Evolutionary conservation across 2,113 vertebrate genomes (phyloP).

Genomic region (Leptosomus discolor): DNA sequence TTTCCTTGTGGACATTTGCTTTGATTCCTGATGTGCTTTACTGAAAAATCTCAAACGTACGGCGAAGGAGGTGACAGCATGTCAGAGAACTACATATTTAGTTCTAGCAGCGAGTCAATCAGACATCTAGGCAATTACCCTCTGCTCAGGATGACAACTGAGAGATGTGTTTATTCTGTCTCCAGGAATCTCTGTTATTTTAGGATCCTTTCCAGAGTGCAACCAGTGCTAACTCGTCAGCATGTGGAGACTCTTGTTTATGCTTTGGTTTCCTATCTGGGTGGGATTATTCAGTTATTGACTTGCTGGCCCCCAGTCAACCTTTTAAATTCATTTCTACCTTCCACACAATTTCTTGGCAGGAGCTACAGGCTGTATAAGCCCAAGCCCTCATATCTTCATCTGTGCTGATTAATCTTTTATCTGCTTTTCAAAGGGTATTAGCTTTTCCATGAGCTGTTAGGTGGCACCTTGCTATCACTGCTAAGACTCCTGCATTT

Average conservation of each 20-base stretch:
- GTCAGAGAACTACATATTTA: constrained; percentile 55
- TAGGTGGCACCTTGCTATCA: background rate
- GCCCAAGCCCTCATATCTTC: constrained; percentile 52
- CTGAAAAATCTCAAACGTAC: background rate
- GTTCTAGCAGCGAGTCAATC: constrained; percentile 56
- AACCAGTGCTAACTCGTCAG: constrained; percentile 61
- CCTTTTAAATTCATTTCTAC: constrained; percentile 62
- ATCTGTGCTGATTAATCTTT: constrained; percentile 58
- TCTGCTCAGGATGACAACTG: constrained; percentile 59
- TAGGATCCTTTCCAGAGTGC: constrained; percentile 61
- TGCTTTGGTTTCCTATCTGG: constrained; percentile 65
- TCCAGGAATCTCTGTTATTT: constrained; percentile 66
- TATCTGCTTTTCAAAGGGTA: constrained; percentile 40
- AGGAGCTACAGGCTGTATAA: constrained; percentile 36
- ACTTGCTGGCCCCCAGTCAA: constrained; percentile 64
- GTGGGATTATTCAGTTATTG: constrained; percentile 69
- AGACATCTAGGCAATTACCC: constrained; percentile 64
- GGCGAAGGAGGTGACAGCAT: constrained; percentile 37
- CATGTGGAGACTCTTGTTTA: constrained; percentile 62
- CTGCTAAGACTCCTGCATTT: background rate
- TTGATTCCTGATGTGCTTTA: constrained; percentile 47
- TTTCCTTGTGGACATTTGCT: constrained; percentile 50
- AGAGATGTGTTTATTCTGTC: constrained; percentile 68
- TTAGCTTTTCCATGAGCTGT: background rate
- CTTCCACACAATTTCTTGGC: constrained; percentile 52